Conservation (phyloP, 1,140 invertebrate genomes). For the Drosophila malerkotliana region DNA sequence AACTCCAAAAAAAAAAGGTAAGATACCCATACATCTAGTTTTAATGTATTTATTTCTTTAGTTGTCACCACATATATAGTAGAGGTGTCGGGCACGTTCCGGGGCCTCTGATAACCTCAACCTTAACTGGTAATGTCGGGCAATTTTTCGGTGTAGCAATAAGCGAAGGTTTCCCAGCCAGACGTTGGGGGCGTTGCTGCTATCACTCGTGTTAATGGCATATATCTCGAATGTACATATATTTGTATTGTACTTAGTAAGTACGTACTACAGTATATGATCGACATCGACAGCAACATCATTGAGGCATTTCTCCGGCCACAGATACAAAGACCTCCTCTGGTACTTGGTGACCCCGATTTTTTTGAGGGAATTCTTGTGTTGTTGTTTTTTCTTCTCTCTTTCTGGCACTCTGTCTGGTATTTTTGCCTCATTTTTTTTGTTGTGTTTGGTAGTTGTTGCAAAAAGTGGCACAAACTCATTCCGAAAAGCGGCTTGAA, state of each 20-base stretch:
- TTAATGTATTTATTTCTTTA: constrained; percentile 43
- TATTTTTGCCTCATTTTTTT: constrained; percentile 29
- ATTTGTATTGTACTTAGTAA: neutral
- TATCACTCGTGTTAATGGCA: constrained; percentile 30
- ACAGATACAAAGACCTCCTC: constrained; percentile 21
- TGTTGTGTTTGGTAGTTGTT: constrained; percentile 47
- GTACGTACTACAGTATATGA: neutral
- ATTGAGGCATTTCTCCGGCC: constrained; percentile 42
- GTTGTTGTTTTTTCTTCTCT: constrained; percentile 32
- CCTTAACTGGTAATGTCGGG: constrained; percentile 63
- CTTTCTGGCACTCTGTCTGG: constrained; percentile 10
- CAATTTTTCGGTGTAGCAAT: constrained; percentile 19
- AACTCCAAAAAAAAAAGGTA: constrained; percentile 1
- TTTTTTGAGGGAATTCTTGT: constrained; percentile 66
- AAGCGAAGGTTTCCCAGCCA: constrained; percentile 28
- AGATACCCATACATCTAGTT: neutral
- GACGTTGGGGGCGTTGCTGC: constrained; percentile 29
- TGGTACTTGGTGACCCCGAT: constrained; percentile 70
- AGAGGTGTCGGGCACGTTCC: constrained; percentile 57
- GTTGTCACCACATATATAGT: constrained; percentile 14
- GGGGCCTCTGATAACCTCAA: constrained; percentile 71
- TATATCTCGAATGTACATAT: neutral
- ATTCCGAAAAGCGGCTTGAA: constrained; percentile 60
- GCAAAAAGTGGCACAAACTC: constrained; percentile 78
- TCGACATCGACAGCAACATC: constrained; percentile 12